phyloP scores from a whole-genome alignment of 2,888 invertebrate species.

The Nymphalis polychloros region DNA sequence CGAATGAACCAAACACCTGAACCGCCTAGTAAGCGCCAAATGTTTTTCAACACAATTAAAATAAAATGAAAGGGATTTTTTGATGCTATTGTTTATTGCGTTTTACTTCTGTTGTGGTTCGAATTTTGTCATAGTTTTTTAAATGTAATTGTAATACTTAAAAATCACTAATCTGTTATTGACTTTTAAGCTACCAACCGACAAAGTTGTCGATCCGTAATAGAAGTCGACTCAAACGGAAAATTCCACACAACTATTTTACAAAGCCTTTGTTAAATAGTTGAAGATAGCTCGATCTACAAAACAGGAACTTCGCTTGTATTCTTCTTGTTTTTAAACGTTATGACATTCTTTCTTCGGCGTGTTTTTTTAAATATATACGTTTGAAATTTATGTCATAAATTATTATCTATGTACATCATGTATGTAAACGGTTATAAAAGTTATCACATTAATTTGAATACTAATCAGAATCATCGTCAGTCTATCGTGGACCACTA shows the following conservation, averaged over 20 bases:
- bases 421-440: too few species aligned
- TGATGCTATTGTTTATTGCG: too few species aligned
- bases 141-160: not conserved
- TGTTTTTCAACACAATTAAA: too few species aligned
- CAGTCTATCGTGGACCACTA: too few species aligned
- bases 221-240: slow-evolving; percentile 15
- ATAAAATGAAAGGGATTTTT: too few species aligned
- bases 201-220: slow-evolving; percentile 1
- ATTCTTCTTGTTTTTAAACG: not conserved
- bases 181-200: not conserved
- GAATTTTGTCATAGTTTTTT: not conserved
- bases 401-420: too few species aligned
- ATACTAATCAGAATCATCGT: too few species aligned
- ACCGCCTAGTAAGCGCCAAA: too few species aligned
- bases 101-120: too few species aligned
- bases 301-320: slow-evolving; percentile 3
- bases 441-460: too few species aligned
- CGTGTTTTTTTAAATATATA: not conserved
- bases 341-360: not conserved
- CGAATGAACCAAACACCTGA: too few species aligned
- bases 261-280: slow-evolving; percentile 21
- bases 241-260: slow-evolving; percentile 20
- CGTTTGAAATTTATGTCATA: too few species aligned
- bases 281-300: slow-evolving; percentile 15
- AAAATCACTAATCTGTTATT: not conserved